Conservation (phyloP, 2,113 vertebrate species). For the Diglossa brunneiventris region DNA sequence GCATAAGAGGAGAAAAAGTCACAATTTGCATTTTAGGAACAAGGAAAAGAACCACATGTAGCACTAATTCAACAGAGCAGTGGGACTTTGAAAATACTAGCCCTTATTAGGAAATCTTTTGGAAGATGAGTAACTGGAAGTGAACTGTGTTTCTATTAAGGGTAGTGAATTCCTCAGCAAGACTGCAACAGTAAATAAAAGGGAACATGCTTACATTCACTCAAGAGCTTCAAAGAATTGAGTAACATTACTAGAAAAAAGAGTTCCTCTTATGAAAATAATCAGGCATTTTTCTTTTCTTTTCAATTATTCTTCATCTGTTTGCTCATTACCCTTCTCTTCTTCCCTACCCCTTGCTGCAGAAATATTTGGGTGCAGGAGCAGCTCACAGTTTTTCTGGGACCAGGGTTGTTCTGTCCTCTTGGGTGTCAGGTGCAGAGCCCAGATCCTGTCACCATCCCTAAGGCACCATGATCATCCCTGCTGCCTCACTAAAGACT, state of each 20-base stretch:
- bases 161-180: conserved; percentile 65
- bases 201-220: conserved; percentile 67
- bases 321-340: background rate
- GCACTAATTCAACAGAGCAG: conserved; percentile 15
- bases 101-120: conserved; percentile 79
- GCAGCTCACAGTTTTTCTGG: background rate
- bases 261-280: conserved; percentile 48
- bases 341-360: background rate
- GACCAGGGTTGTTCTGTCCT: background rate
- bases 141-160: conserved; percentile 67
- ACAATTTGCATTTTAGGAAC: conserved; percentile 41
- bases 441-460: background rate
- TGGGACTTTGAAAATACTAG: conserved; percentile 57
- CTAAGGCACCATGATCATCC: background rate
- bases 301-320: background rate
- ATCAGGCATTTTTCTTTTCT: background rate
- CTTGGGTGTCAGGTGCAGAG: background rate
- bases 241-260: conserved; percentile 52
- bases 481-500: background rate
- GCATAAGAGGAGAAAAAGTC: background rate
- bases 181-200: conserved; percentile 72
- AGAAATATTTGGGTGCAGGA: background rate
- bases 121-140: conserved; percentile 66
- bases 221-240: conserved; percentile 52
- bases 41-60: conserved; percentile 41